A percentile compares a stretch with the other conserved stretches of the same genome.
Conservation (phyloP, 2,113 vertebrate species). For the Thalassarche chlororhynchos region DNA sequence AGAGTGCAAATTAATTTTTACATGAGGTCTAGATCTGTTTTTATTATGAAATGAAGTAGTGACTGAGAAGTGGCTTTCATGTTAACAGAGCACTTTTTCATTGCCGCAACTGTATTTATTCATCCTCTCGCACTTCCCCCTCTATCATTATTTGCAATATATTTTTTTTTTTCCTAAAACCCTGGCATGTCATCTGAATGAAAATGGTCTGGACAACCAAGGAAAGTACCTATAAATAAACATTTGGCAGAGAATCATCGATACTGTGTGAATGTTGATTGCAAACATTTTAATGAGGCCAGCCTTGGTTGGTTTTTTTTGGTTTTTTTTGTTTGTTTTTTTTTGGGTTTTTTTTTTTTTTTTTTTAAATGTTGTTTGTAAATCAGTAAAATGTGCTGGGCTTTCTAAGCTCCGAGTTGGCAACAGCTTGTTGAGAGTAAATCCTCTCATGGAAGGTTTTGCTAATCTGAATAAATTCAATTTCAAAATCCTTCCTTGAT, state of each 20-base stretch:
- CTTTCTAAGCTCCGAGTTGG: slow-evolving; percentile 68
- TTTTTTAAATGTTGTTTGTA: slow-evolving; percentile 9
- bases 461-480: slow-evolving; percentile 91
- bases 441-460: slow-evolving; percentile 83
- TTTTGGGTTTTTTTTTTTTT: not conserved
- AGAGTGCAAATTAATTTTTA: not conserved
- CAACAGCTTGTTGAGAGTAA: slow-evolving; percentile 89
- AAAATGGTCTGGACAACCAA: not conserved
- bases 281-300: slow-evolving; percentile 54
- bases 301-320: not conserved
- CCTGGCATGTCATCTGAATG: not conserved
- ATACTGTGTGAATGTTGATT: slow-evolving; percentile 1
- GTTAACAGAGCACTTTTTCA: not conserved
- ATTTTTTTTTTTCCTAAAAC: not conserved
- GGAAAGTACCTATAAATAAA: slow-evolving; percentile 17
- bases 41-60: not conserved
- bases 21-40: not conserved
- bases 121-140: not conserved
- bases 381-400: slow-evolving; percentile 59
- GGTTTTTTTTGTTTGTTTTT: not conserved
- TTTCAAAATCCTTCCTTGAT: slow-evolving; percentile 92
- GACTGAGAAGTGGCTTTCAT: not conserved
- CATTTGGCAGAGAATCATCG: not conserved
- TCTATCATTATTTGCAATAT: not conserved
- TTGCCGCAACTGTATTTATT: not conserved